Base-by-base conservation (phyloP, 2,797 vertebrate genomes). In the Percopsis omiscomaycus region DNA sequence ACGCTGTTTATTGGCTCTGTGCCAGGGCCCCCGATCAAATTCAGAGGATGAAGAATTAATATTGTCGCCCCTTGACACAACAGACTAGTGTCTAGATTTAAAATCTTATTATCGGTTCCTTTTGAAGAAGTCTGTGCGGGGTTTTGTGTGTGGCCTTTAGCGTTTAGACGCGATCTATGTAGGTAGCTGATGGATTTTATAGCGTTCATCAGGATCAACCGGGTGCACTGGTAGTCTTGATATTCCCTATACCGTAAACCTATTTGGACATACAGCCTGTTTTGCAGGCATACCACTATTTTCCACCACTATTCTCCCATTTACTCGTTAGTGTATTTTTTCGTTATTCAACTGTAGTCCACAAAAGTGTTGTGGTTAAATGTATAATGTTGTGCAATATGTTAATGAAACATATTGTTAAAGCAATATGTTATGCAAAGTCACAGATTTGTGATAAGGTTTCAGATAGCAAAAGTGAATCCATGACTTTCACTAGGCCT, bases 161-260 rank as follows among this genome's bases (percentile, higher is more conserved):
- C 44, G 64, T 49, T 65, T 69, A 84, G 69, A 64, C 60, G 59
- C 75, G 75, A 71, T 62, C 60, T 50, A 5, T 48, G 32, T 6
- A 37, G 4, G 6, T 37, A 6, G 32, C 32, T 37, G 32, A 37
- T 37, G 32, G 32, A 37, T 37, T 37, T 37, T 37, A 4, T 6
- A 37, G 32, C 32, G 11, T n/a, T 49, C 9, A 8, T 69, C 66
- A 72, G 81, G 84, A 78, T 83, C 85, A 86, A 37, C 66, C 53
- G 68, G 79, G 79, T 82, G 55, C 77, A 78, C 27, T 14, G 48
- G 32, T 63, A 63, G 55, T 61, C 4, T 30, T 29, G 45, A 46
- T 63, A 3, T 30, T 58, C 53, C 55, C 11, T 47, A 44, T 32
- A 57, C n/a, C 0, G 37, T 30, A n/a, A 49, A 22, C 22, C 22